These are phyloP conservation scores for Acleris literana DNA, from an alignment of 2,888 invertebrate genomes.

Conservation along the genomic window DNA sequence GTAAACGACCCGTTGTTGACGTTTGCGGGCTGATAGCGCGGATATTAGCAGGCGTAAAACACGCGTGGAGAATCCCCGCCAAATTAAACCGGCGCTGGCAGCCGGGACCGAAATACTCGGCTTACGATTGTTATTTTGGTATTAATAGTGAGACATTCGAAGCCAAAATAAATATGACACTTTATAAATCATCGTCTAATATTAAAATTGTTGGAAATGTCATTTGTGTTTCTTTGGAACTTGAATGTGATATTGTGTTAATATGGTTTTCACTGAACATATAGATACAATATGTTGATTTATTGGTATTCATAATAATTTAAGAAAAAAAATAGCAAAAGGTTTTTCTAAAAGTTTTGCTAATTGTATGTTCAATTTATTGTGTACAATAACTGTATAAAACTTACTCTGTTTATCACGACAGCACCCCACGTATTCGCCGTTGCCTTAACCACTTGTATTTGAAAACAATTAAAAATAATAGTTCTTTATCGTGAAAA, in stretches of 20 bases:
- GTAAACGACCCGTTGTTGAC: background rate
- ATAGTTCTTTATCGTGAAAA: background rate
- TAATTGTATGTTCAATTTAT: too few species aligned
- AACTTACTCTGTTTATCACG: constrained; percentile 8
- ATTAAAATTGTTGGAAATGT: too few species aligned
- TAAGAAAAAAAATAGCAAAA: too few species aligned
- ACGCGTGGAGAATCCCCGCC: constrained; percentile 43
- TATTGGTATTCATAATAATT: too few species aligned
- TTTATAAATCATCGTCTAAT: too few species aligned
- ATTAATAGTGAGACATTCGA: too few species aligned
- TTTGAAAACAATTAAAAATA: background rate
- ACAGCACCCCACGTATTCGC: background rate
- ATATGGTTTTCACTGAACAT: too few species aligned
- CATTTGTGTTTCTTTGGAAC: too few species aligned
- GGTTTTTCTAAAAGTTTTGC: too few species aligned
- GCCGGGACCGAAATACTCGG: background rate
- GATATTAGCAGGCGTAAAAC: constrained; percentile 36
- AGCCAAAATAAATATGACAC: too few species aligned
- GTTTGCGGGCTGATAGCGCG: constrained; percentile 12
- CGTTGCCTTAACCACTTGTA: background rate
- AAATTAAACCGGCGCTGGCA: constrained; percentile 27
- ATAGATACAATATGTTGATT: too few species aligned
- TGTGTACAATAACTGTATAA: background rate
- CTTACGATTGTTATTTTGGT: background rate
- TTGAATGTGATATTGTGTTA: too few species aligned